Conservation (phyloP, 2,797 vertebrate species). For the Botia kubotai region DNA sequence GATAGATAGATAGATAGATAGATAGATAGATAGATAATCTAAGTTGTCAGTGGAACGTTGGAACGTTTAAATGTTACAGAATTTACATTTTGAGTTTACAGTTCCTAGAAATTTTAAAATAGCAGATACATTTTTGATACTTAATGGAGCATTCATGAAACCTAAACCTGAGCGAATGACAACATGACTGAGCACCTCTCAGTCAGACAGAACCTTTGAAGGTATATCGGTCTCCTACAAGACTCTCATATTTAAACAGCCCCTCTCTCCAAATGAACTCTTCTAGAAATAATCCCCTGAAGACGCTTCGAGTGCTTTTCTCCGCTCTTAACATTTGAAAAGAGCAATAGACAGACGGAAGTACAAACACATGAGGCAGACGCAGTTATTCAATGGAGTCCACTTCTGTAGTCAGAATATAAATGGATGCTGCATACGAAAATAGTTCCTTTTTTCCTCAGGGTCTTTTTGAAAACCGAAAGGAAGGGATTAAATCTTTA, state of each 20-base stretch:
- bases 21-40: no score
- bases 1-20: no score
- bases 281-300: background rate
- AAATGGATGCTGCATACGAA: constrained; percentile 22
- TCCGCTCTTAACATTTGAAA: background rate
- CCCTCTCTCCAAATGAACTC: background rate
- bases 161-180: background rate
- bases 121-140: no score
- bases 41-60: no score
- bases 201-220: constrained; percentile 2
- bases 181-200: background rate
- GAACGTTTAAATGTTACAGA: no score
- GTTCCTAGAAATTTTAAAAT: no score
- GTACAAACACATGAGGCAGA: background rate
- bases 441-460: background rate
- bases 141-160: background rate
- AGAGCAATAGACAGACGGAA: background rate
- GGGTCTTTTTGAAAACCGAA: constrained; percentile 17
- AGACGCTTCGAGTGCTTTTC: background rate
- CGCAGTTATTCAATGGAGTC: background rate
- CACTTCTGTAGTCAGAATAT: constrained; percentile 6
- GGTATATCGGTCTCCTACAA: background rate
- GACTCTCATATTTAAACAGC: background rate
- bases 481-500: constrained; percentile 25
- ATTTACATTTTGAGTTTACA: no score